Evolutionary conservation across 1,140 invertebrate species (phyloP), one percentile per base, ranked within the genome.

Genomic region (Hylyphantes graminicola): DNA sequence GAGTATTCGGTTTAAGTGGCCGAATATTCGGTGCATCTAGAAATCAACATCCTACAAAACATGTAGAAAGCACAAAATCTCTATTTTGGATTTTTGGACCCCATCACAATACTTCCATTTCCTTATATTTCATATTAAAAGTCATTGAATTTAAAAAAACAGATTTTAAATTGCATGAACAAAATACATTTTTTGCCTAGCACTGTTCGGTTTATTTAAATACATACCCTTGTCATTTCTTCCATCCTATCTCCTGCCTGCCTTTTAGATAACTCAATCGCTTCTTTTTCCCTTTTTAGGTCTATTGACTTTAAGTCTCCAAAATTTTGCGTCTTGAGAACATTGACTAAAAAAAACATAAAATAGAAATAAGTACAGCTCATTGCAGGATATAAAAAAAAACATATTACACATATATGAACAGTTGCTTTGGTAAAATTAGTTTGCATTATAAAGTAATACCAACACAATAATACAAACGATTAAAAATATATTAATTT

Each of bases 261-360:
- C 77, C 88, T 90, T 86, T 94, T 92, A 0, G 93, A 93, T 89
- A 94, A 92, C 87, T 94, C 93, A 88, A 95, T 91, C 48, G 95
- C 94, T 90, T 96, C 94, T 75, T 95, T 93, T 90, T 98, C 97
- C 86, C 94, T 91, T 85, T 93, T 92, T 81, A 95, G 94, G 88
- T 98, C 97, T 91, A 96, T 93, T 88, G 94, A 93, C 89, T 96
- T 96, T 94, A 96, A 94, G 86, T 97, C 96, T n/a, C 93, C 93
- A 90, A 97, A 98, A 73, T 89, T 88, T 51, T 95, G 94, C 35
- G 59, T 63, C 19, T 59, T 89, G 86, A 89, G 95, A 95, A 98
- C 96, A 90, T 98, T 98, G 0, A 97, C 95, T 92, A 63, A 4
- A 63, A 35, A 57, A 19, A n/a, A 54, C 70, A 73, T 21, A 17